These are phyloP conservation scores for Aldrovandia affinis DNA, from an alignment of 2,797 vertebrate species.

Conservation along the genomic window DNA sequence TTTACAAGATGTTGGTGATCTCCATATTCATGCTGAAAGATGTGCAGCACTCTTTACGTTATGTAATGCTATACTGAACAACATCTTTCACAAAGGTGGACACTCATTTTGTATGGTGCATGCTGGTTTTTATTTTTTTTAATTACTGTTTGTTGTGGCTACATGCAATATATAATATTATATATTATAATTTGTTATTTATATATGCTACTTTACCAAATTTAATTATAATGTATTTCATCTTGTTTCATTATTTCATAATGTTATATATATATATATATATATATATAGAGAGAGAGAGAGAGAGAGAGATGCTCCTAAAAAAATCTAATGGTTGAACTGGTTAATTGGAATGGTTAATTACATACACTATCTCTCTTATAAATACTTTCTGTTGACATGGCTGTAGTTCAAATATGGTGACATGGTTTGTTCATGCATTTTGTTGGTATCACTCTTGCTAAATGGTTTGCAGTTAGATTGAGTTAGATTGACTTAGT, in stretches of 20 bases:
- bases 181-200: neutral
- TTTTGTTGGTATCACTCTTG: neutral
- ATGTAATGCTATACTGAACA: neutral
- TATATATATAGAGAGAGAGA: no score
- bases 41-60: neutral
- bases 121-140: neutral
- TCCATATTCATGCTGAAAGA: neutral
- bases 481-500: no score
- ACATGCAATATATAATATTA: neutral
- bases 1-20: neutral
- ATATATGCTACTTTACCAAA: neutral
- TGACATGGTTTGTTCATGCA: neutral
- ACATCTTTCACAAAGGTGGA: neutral
- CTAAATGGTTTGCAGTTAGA: no score
- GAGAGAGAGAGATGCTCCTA: no score
- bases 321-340: no score
- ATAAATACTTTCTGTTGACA: neutral
- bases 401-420: neutral
- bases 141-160: neutral
- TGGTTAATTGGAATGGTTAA: neutral
- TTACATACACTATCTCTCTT: neutral
- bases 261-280: no score
- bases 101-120: neutral
- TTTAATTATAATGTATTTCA: neutral
- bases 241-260: no score